Evolutionary conservation across 2,888 invertebrate genomes (phyloP).

Genomic region (Drosophila bunnanda): DNA sequence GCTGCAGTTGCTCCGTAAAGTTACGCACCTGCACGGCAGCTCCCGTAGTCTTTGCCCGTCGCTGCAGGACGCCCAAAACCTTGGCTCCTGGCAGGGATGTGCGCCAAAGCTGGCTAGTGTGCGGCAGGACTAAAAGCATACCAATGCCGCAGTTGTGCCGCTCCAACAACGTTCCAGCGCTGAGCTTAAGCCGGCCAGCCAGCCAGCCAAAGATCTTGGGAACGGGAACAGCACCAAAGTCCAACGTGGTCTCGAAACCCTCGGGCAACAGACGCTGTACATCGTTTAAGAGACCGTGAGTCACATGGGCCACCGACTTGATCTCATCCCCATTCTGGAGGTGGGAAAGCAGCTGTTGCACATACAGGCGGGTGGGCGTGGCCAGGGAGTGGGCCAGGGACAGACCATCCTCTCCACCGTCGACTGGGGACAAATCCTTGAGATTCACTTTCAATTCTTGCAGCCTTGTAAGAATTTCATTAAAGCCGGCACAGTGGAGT

Average conservation of each 20-base stretch:
- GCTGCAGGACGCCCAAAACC: constrained; percentile 85
- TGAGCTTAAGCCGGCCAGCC: constrained; percentile 90
- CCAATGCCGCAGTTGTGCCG: constrained; percentile 99
- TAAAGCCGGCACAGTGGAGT: constrained; percentile 97
- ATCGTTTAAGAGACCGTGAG: constrained; percentile 95
- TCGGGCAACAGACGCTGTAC: constrained; percentile 92
- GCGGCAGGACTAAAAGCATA: constrained; percentile 90
- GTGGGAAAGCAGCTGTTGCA: constrained; percentile 89
- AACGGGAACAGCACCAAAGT: constrained; percentile 90
- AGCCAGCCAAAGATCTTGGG: constrained; percentile 95
- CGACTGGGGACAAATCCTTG: constrained; percentile 85
- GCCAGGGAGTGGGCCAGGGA: constrained; percentile 92
- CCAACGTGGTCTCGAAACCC: constrained; percentile 88
- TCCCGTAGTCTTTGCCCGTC: constrained; percentile 1
- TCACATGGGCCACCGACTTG: constrained; percentile 96
- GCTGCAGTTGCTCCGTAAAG: constrained; percentile 88
- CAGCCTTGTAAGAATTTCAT: constrained; percentile 93
- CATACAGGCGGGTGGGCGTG: constrained; percentile 95
- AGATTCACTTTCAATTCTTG: constrained; percentile 88
- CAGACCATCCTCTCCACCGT: constrained; percentile 86
- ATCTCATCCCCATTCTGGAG: constrained; percentile 87
- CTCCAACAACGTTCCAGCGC: constrained; percentile 91
- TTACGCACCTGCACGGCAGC: constrained; percentile 87
- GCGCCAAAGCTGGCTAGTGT: constrained; percentile 85
- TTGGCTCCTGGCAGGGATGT: constrained; percentile 84